Evolutionary conservation across 2,888 invertebrate genomes (phyloP).

Genomic region (Stratiomys singularior): DNA sequence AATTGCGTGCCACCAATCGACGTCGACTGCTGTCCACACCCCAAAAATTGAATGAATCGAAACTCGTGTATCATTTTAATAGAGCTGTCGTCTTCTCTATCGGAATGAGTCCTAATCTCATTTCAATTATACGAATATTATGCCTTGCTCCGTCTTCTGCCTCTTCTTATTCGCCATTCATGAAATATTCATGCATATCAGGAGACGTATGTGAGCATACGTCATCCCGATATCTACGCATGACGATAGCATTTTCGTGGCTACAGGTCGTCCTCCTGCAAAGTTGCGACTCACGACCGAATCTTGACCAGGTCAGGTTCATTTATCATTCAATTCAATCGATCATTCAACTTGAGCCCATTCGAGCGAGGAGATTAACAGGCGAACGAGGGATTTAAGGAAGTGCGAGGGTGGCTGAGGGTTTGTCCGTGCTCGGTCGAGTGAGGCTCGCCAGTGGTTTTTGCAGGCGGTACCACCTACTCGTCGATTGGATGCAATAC

Average conservation of each 20-base stretch:
- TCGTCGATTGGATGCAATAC: slow-evolving; percentile 15
- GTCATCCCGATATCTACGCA: not conserved
- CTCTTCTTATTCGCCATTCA: not conserved
- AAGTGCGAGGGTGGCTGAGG: slow-evolving; percentile 28
- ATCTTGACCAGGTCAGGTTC: slow-evolving; percentile 37
- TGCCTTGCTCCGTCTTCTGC: not conserved
- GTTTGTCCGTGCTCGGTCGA: not conserved
- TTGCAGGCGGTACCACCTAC: slow-evolving; percentile 36
- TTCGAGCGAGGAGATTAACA: slow-evolving; percentile 11
- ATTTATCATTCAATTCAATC: slow-evolving; percentile 39
- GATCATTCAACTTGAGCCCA: slow-evolving; percentile 37
- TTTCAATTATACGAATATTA: slow-evolving; percentile 39
- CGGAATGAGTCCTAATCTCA: slow-evolving; percentile 40
- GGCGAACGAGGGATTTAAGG: not conserved
- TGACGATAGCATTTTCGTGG: not conserved
- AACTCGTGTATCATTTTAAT: slow-evolving; percentile 37
- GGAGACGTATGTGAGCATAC: too few species aligned
- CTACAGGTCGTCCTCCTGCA: not conserved
- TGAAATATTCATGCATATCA: slow-evolving; percentile 28
- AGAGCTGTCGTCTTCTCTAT: slow-evolving; percentile 44
- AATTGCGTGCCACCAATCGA: slow-evolving; percentile 1
- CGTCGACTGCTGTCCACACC: slow-evolving; percentile 10
- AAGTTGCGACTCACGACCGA: not conserved
- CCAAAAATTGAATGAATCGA: slow-evolving; percentile 13
- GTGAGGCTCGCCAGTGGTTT: not conserved